phyloP scores from a whole-genome alignment of 2,888 invertebrate species.

The Pemphredon lugubris region DNA sequence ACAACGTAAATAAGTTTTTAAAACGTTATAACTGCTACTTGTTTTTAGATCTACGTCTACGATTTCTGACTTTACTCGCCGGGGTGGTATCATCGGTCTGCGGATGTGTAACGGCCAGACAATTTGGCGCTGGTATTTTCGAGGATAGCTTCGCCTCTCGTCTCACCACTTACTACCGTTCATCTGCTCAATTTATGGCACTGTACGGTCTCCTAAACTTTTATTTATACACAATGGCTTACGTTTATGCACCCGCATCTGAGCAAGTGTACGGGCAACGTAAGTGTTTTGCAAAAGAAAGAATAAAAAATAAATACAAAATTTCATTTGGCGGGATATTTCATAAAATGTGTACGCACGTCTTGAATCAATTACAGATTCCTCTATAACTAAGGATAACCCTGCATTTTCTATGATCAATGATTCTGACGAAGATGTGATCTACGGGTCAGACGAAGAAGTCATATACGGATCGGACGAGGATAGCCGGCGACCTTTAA shows the following conservation, averaged over 20 bases:
- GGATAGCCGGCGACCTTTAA: slow-evolving; percentile 91
- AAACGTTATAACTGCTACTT: background rate
- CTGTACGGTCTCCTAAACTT: slow-evolving; percentile 96
- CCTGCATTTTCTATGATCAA: slow-evolving; percentile 99
- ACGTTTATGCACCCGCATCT: slow-evolving; percentile 94
- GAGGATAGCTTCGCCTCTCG: slow-evolving; percentile 97
- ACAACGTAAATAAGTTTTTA: no score
- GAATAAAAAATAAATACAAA: background rate
- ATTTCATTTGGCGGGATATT: background rate
- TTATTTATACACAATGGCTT: slow-evolving; percentile 96
- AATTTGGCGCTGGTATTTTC: slow-evolving; percentile 94
- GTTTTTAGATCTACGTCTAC: slow-evolving; percentile 90
- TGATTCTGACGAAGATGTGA: slow-evolving; percentile 98
- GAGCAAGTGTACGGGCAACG: slow-evolving; percentile 89
- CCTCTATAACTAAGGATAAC: slow-evolving; percentile 97
- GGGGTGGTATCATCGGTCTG: slow-evolving; percentile 89
- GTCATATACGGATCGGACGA: slow-evolving; percentile 97
- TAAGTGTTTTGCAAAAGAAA: slow-evolving; percentile 80
- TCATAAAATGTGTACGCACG: no score
- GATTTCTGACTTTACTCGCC: slow-evolving; percentile 94
- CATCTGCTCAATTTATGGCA: slow-evolving; percentile 97
- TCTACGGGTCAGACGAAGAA: slow-evolving; percentile 97
- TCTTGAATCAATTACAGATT: slow-evolving; percentile 84
- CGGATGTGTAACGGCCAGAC: slow-evolving; percentile 88
- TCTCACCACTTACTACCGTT: slow-evolving; percentile 92